phyloP scores from a whole-genome alignment of 2,113 vertebrate species.

The Struthidea cinerea region DNA sequence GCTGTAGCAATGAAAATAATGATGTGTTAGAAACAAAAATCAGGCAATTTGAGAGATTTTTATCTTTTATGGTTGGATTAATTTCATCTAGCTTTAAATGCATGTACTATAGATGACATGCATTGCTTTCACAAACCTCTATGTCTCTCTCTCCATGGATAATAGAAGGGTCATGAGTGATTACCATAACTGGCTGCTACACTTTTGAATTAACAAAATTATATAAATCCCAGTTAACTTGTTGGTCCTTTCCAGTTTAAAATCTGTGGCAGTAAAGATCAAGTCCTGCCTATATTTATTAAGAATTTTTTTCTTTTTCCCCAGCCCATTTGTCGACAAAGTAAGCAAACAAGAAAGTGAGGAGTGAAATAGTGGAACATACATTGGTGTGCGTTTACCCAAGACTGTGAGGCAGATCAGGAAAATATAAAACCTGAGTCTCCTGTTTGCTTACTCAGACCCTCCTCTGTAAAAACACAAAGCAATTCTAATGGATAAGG shows the following conservation, averaged over 20 bases:
- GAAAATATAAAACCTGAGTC: neutral
- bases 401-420: neutral
- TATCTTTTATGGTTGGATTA: neutral
- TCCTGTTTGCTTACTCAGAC: neutral
- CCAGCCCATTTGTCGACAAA: neutral
- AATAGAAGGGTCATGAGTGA: neutral
- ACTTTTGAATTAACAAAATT: neutral
- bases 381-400: neutral
- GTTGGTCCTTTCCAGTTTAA: neutral
- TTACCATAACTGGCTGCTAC: neutral
- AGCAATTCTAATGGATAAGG: fast-evolving
- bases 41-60: neutral
- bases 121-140: neutral
- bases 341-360: neutral
- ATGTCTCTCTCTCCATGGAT: neutral
- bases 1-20: neutral
- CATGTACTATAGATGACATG: neutral
- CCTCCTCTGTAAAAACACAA: neutral
- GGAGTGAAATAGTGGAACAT: neutral
- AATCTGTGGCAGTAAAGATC: neutral
- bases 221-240: neutral
- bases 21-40: neutral
- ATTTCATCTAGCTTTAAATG: neutral
- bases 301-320: neutral
- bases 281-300: neutral